phyloP scores from a whole-genome alignment of 2,888 invertebrate genomes.

The Tenodera sinensis region DNA sequence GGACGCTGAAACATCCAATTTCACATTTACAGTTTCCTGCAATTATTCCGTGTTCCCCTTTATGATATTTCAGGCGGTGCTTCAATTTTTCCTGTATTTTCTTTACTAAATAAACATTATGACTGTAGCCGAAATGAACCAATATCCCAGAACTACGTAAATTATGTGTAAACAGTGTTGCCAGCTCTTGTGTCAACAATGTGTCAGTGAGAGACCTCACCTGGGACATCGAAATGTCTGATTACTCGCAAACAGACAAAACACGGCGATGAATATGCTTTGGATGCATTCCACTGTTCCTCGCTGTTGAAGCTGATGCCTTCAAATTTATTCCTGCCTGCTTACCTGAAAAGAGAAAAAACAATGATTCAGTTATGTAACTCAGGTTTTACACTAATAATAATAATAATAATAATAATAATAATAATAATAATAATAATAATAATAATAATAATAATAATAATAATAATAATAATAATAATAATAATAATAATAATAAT shows the following conservation, averaged over 20 bases:
- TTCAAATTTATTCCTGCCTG: neutral
- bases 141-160: neutral
- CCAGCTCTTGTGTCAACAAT: neutral
- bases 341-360: neutral
- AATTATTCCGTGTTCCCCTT: neutral
- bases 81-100: neutral
- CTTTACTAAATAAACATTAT: neutral
- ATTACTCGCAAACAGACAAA: neutral
- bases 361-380: neutral
- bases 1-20: too few relatives aligned
- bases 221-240: neutral
- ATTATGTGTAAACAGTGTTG: neutral
- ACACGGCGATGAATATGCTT: neutral
- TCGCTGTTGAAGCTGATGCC: neutral
- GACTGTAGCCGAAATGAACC: neutral
- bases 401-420: too few relatives aligned
- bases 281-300: neutral
- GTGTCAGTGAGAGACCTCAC: neutral
- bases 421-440: too few relatives aligned
- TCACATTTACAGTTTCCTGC: neutral
- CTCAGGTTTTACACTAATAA: neutral
- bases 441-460: too few relatives aligned
- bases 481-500: too few relatives aligned
- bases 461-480: too few relatives aligned
- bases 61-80: neutral